Base-by-base conservation (phyloP, 1,140 invertebrate genomes). In the Euborellia annulipes region DNA sequence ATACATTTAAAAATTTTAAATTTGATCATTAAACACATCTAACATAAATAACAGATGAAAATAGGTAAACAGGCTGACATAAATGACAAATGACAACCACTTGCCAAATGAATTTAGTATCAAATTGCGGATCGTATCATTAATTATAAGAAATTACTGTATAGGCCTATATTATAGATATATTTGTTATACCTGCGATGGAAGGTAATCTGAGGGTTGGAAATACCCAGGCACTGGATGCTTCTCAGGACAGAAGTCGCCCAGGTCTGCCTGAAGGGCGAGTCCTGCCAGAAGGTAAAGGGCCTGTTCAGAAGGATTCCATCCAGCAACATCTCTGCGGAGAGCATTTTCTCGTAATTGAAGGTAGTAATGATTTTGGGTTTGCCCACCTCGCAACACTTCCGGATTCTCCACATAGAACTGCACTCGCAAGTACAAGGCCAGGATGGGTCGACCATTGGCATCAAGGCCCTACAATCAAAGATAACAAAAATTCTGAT, bases 401-500 rank as follows among this genome's bases (percentile, higher is more conserved):
- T 27, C 23, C 39, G 83, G 82, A 56, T 78, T 83, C 65, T 95
- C 90, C 49, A 97, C 81, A 67, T 95, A 94, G 66, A 89, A 95
- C 62, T 93, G 85, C 53, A 97, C 85, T 52, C 89, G 77, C 62
- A 95, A 84, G 62, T 92, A 82, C 58, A 97, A 78, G 55, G 85
- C 83, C 55, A 94, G 72, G 19, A 91, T 73, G 37, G 89, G 87
- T 56, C 82, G 78, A 50, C 87, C 88, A 66, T 82, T 84, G 60
- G 79, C 84, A 66, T 91, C 87, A 62, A 90, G 71, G 47, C 89
- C 85, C 86, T 90, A 68, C n/a, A n/a, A n/a, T n/a, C n/a, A n/a
- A n/a, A n/a, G n/a, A n/a, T n/a, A n/a, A n/a, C n/a, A 50, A 50
- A 43, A 8, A 38, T 14, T 39, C 16, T 27, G 30, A 17, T 7